Base-by-base conservation (phyloP, 1,140 invertebrate species). In the Sinella curviseta region DNA sequence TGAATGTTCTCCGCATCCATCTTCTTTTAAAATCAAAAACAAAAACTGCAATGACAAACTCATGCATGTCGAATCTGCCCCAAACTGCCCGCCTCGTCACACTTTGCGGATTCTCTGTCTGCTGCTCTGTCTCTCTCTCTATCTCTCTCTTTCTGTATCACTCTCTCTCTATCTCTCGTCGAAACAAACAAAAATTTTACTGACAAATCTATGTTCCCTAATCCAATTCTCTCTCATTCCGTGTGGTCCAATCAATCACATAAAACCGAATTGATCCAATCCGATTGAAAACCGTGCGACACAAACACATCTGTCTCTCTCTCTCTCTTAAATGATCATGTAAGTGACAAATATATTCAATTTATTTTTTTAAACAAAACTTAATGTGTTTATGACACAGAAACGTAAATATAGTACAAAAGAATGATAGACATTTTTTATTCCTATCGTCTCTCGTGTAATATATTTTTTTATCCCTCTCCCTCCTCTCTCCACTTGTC, bases 1-100 rank as follows among this genome's bases (percentile, higher is more conserved):
- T 80, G 73, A 73, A 67, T 80, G 74, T 80, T 81, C 77, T 82
- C 80, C 78, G 76, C 80, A 81, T 70, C 28, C 80, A 36, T 31
- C 70, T 80, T 77, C 24, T 65, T 8, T 48, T 31, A 33, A 70
- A 73, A 76, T 76, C 76, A 80, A 81, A 81, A 36, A 20, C 20
- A 65, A 65, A 65, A 65, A 16, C 28, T 65, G 20, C 20, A 65
- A 24, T 12, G 4, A 26, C 4, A 20, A 36, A 30, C 26, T 39
- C 33, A 70, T 70, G 65, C 65, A 70, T 70, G 65, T 33, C 31
- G 65, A 70, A 17, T 75, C 73, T 75, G n/a, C 36, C 73, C 33
- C 73, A 75, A 73, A 75, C 70, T 65, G 60, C 80, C 80, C 77
- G 73, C 33, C 31, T 39, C 73, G 73, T 31, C 12, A 70, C 70